Evolutionary conservation across 2,888 invertebrate species (phyloP), one percentile per base, ranked within the genome.

Genomic region (Lasioglossum morio): DNA sequence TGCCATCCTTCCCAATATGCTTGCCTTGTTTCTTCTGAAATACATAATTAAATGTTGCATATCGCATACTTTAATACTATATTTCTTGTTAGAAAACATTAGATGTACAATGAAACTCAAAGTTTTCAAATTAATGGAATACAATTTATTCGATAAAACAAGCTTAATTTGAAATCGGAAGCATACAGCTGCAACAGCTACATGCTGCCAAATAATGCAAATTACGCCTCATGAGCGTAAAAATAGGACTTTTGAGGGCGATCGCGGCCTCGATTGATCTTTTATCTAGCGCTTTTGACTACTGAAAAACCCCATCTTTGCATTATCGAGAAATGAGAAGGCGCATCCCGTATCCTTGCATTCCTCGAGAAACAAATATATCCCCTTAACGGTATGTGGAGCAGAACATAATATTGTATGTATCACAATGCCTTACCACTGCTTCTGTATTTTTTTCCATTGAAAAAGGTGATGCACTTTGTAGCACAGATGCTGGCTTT

Each of bases 1-100:
- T 93, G 19, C 75, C 80, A 69, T 84, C 60, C n/a, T 46, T 53
- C 27, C 76, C 34, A 40, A 37, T 66, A 63, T 37, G 14, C 75
- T 84, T 82, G 60, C 77, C 79, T 69, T 88, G 77, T 81, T 83
- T 88, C 43, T 81, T 78, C 89, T 89, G 69, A 46, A 84, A 88
- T 72, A 84, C 30, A 80, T 57, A 86, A 85, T 79, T 77, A 80
- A 86, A 77, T 82, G 34, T 86, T 76, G 60, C 72, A 43, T 81
- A 75, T 43, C 40, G 77, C 48, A 84, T 72, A 75, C 34, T 16
- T 74, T 77, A 82, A 84, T 77, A 84, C 60, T 60, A 74, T 69
- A 84, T 84, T 84, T 84, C 60, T 66, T 74, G 72, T 78, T 82
- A 60, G 78, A 78, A 43, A 82, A 79, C 19, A 78, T 83, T 63